Base-by-base conservation (phyloP, 2,113 vertebrate species). In the Myiozetetes cayanensis region DNA sequence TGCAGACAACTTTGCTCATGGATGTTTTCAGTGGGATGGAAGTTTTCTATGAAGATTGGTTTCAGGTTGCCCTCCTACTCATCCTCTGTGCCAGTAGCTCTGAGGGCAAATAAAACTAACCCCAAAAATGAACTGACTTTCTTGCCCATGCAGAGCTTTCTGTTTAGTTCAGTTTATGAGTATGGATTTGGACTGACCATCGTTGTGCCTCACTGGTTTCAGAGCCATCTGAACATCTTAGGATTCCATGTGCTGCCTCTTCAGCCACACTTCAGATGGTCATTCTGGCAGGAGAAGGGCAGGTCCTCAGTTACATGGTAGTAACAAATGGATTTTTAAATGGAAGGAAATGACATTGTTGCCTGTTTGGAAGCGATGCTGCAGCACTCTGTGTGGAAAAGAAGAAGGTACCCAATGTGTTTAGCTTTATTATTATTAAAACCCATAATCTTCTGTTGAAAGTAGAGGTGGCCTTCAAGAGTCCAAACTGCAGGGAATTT, bases 251-350 rank as follows among this genome's bases (percentile, higher is more conserved):
- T 16, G 31, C 82, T 86, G 58, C 67, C 89, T 53, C 84, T 66
- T 80, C 81, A 87, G 62, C 80, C 85, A 75, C 61, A 3, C 31
- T 72, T 96, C 81, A 76, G 62, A 31, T 65, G 80, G 74, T 44
- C 1, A 0, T 30, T 52, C 81, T 91, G 89, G 81, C 81, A 87
- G 49, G 52, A 65, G 44, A 18, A 61, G 44, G 8, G 10, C 73
- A 52, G n/a, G 44, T 31, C 65, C 93, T 87, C 49, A 20, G 47
- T 68, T 65, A 43, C 28, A 4, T 5, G 66, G 19, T 80, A 50
- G 77, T 43, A 61, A 66, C 46, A 72, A 85, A 82, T 87, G 49
- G 62, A 8, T 44, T 87, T 89, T 72, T 56, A 89, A 93, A 58
- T 56, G 58, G 87, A n/a, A 76, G 23, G 77, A 87, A 82, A 76